These are phyloP conservation scores for Darevskia mixta DNA, from an alignment of 2,797 vertebrate species.

Conservation along the genomic window DNA sequence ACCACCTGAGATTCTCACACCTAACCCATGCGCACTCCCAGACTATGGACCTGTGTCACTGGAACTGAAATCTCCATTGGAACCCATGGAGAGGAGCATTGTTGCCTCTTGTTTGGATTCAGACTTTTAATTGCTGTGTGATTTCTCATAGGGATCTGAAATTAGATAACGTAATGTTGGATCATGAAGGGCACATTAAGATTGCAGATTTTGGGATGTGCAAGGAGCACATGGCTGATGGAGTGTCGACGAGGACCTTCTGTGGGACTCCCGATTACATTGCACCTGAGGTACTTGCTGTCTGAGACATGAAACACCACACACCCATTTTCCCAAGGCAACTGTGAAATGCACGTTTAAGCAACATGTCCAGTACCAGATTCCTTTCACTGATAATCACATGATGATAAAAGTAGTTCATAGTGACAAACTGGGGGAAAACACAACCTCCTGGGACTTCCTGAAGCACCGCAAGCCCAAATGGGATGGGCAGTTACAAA, in stretches of 20 bases:
- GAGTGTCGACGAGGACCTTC: constrained; percentile 93
- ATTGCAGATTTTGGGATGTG: constrained; percentile 99
- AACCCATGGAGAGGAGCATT: neutral
- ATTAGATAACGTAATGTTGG: constrained; percentile 97
- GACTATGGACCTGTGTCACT: neutral
- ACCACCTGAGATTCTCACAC: neutral
- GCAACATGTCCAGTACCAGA: neutral
- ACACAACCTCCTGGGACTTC: neutral
- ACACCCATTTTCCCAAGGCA: neutral
- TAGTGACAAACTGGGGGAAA: neutral
- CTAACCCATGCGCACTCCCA: neutral
- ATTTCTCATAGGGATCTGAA: constrained; percentile 90
- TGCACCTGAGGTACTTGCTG: constrained; percentile 89
- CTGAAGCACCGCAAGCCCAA: neutral
- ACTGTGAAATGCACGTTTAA: neutral
- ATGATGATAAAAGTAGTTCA: neutral
- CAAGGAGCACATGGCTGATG: constrained; percentile 92
- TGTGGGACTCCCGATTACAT: constrained; percentile 99
- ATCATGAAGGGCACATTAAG: constrained; percentile 96
- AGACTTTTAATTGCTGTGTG: constrained; percentile 41
- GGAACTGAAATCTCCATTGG: too few relatives aligned
- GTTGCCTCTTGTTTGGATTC: neutral
- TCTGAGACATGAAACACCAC: constrained; percentile 14
- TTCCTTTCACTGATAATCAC: too few relatives aligned
- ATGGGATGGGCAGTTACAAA: neutral